These are phyloP conservation scores for Pollenia labialis DNA, from an alignment of 2,888 invertebrate genomes.

Conservation along the genomic window DNA sequence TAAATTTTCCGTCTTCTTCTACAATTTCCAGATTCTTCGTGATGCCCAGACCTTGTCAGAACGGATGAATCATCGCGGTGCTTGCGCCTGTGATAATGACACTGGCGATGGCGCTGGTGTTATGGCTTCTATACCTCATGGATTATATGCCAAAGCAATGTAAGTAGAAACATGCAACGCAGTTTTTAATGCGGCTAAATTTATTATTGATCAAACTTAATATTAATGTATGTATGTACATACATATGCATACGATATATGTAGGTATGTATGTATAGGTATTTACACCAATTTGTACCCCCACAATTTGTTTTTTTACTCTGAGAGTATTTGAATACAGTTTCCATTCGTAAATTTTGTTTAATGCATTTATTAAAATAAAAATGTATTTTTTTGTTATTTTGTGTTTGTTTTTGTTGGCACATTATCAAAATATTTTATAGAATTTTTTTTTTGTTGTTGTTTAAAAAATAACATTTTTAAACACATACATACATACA, in stretches of 20 bases:
- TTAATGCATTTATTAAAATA: conserved; percentile 55
- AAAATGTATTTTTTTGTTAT: conserved; percentile 17
- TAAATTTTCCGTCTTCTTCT: conserved; percentile 30
- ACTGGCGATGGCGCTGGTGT: conserved; percentile 99
- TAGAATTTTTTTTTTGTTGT: conserved; percentile 13
- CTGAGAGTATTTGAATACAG: neutral
- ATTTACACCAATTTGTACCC: neutral
- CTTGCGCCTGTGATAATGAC: conserved; percentile 99
- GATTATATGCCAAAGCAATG: conserved; percentile 93
- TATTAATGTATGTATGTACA: neutral
- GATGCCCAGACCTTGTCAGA: conserved; percentile 97
- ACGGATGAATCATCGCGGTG: conserved; percentile 99
- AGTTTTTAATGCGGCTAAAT: neutral
- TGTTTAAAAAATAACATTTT: neutral
- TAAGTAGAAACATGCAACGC: conserved; percentile 85
- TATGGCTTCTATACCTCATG: conserved; percentile 97
- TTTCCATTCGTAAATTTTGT: conserved; percentile 21
- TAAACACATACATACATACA: neutral
- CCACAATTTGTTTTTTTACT: neutral
- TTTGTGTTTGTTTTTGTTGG: conserved; percentile 47
- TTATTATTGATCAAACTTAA: conserved; percentile 64
- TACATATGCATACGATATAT: neutral
- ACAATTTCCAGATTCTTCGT: conserved; percentile 90
- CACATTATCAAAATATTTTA: conserved; percentile 47
- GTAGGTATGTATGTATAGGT: neutral